These are phyloP conservation scores for Isoperla grammatica DNA, from an alignment of 2,888 invertebrate genomes.

Conservation along the genomic window DNA sequence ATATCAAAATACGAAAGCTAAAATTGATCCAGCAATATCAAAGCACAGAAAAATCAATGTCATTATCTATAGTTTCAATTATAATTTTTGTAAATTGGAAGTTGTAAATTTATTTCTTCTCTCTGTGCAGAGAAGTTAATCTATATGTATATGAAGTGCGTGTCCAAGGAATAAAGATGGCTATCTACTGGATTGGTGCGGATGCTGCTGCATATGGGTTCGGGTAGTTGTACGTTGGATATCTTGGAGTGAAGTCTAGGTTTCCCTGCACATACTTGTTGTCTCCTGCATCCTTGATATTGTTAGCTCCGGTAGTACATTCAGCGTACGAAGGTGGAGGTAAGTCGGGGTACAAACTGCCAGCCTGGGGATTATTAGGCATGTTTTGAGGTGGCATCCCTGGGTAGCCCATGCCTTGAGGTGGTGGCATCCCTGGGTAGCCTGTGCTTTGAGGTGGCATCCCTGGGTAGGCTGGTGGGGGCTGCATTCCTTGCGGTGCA, in stretches of 20 bases:
- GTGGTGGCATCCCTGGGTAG: conserved; percentile 41
- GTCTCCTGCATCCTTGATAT: conserved; percentile 58
- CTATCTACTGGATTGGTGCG: too few species aligned
- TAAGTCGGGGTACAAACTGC: conserved; percentile 39
- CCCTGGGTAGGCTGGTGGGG: conserved; percentile 20
- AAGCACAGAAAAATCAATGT: too few species aligned
- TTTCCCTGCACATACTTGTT: background rate
- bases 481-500: background rate
- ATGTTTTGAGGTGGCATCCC: conserved; percentile 43
- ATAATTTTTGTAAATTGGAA: too few species aligned
- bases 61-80: too few species aligned
- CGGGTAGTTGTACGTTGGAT: background rate
- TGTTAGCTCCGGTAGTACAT: conserved; percentile 25
- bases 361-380: conserved; percentile 41
- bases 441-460: conserved; percentile 31
- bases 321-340: conserved; percentile 63
- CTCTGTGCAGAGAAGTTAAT: too few species aligned
- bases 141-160: too few species aligned
- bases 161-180: too few species aligned
- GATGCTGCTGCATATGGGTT: background rate
- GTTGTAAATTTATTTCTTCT: too few species aligned
- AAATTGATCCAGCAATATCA: too few species aligned
- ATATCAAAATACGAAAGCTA: too few species aligned
- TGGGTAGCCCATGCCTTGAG: conserved; percentile 42
- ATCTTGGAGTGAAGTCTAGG: background rate